Percentiles rank a stretch among this genome's conserved stretches.
phyloP scores from a whole-genome alignment of 64 coral and sea anemone genomes.

The Actinia equina region DNA sequence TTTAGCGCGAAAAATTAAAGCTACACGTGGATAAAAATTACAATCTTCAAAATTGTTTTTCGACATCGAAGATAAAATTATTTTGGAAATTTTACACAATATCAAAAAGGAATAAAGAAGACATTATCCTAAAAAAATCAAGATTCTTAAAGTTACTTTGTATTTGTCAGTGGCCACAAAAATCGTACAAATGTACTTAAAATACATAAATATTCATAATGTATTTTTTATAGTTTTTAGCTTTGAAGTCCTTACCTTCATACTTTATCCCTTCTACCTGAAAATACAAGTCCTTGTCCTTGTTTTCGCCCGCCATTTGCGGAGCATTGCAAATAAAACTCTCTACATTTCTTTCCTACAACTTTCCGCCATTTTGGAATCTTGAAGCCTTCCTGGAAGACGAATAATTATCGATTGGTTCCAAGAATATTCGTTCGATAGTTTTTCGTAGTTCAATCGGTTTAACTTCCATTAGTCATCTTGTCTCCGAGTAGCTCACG shows the following conservation, averaged over 20 bases:
- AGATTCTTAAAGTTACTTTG: background rate
- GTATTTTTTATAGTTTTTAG: background rate
- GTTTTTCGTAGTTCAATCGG: background rate
- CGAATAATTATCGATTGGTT: background rate
- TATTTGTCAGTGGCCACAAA: background rate
- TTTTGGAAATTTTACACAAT: background rate
- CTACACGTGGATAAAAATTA: background rate
- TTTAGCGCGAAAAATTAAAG: background rate
- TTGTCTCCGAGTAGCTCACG: background rate
- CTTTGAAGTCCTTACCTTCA: slow-evolving; percentile 37
- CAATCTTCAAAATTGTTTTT: background rate
- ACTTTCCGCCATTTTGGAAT: slow-evolving; percentile 66
- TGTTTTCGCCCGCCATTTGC: slow-evolving; percentile 53
- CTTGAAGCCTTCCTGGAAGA: background rate
- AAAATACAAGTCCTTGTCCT: slow-evolving; percentile 59
- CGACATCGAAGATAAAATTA: background rate
- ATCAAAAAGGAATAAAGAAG: background rate
- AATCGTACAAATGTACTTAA: background rate
- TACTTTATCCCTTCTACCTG: slow-evolving; percentile 62
- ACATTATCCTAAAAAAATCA: background rate
- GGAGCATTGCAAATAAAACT: slow-evolving; percentile 24
- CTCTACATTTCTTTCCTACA: slow-evolving; percentile 15
- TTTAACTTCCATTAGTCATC: background rate
- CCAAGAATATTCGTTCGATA: background rate
- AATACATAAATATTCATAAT: background rate